These are phyloP conservation scores for Chauna torquata DNA, from an alignment of 2,113 vertebrate species.

Conservation along the genomic window DNA sequence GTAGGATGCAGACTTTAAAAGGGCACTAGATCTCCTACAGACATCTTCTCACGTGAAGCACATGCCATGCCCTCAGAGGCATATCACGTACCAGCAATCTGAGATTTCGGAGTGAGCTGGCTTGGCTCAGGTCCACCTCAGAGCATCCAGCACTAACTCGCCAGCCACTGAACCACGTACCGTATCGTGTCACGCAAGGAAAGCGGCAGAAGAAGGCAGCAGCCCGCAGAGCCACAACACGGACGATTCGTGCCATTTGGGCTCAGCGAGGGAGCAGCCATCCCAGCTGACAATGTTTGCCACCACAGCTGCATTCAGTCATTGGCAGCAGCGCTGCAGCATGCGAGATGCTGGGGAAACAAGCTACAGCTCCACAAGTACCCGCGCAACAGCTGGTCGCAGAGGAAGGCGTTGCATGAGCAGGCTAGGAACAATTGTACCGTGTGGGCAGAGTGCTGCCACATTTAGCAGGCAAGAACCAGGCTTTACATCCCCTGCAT, in stretches of 20 bases:
- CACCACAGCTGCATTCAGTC: fast-evolving
- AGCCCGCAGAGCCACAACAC: fast-evolving
- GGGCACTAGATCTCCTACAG: too few species aligned
- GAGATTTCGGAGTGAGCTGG: fast-evolving
- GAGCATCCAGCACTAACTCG: fast-evolving
- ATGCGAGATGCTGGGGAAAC: fast-evolving
- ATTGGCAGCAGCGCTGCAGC: fast-evolving
- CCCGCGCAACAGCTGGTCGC: fast-evolving
- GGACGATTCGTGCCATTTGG: fast-evolving
- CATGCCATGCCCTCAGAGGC: fast-evolving
- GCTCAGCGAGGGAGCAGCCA: neutral
- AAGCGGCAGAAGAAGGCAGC: neutral
- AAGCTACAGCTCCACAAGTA: neutral
- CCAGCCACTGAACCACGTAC: neutral
- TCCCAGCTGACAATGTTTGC: fast-evolving
- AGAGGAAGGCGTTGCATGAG: neutral
- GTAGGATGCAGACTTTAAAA: neutral
- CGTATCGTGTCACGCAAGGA: fast-evolving
- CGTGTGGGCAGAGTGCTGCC: neutral
- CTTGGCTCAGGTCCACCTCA: neutral
- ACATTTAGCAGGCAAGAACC: neutral
- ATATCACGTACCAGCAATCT: fast-evolving
- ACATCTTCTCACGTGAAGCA: fast-evolving
- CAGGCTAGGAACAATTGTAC: neutral
- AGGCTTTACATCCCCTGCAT: neutral